These are phyloP conservation scores for Aethes cnicana DNA, from an alignment of 2,888 invertebrate species.

Conservation along the genomic window DNA sequence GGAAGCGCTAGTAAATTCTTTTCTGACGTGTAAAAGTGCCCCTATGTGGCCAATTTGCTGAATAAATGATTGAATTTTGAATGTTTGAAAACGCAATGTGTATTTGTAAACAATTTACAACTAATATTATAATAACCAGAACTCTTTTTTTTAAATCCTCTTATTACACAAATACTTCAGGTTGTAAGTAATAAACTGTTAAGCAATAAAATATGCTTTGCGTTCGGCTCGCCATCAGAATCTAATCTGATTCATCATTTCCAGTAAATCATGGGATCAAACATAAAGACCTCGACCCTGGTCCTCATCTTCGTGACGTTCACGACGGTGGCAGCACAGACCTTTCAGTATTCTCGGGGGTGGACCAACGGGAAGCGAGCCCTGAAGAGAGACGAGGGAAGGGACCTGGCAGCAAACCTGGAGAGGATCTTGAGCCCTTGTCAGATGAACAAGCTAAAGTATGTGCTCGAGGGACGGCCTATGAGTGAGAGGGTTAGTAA, in stretches of 20 bases:
- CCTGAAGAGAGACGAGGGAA: conserved; percentile 46
- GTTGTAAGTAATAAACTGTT: too few relatives aligned
- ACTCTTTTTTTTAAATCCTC: too few relatives aligned
- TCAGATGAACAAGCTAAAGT: conserved; percentile 75
- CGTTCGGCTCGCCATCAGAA: not conserved
- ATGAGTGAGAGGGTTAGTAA: conserved; percentile 66
- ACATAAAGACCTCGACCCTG: conserved; percentile 44
- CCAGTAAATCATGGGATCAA: conserved; percentile 55
- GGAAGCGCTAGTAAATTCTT: too few relatives aligned
- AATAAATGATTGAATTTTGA: too few relatives aligned
- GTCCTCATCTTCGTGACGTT: conserved; percentile 68
- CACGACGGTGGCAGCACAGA: conserved; percentile 82
- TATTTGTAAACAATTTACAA: too few relatives aligned
- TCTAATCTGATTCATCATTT: conserved; percentile 10
- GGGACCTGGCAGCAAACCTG: conserved; percentile 49
- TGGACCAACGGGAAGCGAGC: conserved; percentile 89
- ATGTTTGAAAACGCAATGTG: too few relatives aligned
- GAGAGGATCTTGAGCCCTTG: conserved; percentile 71
- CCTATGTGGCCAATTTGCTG: too few relatives aligned
- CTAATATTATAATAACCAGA: too few relatives aligned
- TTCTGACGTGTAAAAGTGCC: too few relatives aligned
- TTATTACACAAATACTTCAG: too few relatives aligned
- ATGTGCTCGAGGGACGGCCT: conserved; percentile 76
- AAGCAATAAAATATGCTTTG: too few relatives aligned
- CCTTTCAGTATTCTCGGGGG: conserved; percentile 89